phyloP scores from a whole-genome alignment of 2,888 invertebrate species.

The Eurytoma adleriae region DNA sequence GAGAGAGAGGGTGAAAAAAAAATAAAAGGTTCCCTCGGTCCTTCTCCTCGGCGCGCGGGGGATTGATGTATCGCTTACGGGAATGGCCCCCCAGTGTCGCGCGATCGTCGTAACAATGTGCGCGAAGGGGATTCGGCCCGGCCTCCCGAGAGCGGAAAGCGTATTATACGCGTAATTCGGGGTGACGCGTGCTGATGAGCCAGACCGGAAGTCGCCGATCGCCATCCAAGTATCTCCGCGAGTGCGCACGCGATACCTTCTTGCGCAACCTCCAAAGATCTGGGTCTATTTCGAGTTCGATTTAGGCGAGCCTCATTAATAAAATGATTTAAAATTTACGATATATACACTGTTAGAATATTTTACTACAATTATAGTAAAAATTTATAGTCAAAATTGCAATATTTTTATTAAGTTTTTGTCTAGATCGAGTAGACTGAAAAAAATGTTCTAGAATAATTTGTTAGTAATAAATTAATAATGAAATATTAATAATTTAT shows the following conservation, averaged over 20 bases:
- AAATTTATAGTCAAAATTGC: too few species aligned
- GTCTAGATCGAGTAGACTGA: too few species aligned
- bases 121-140: constrained; percentile 30
- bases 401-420: too few species aligned
- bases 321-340: too few species aligned
- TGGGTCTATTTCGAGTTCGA: too few species aligned
- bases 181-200: constrained; percentile 73
- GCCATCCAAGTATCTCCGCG: constrained; percentile 24
- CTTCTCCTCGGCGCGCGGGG: constrained; percentile 28
- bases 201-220: constrained; percentile 72
- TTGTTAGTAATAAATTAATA: too few species aligned
- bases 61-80: constrained; percentile 69
- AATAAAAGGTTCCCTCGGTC: constrained; percentile 26
- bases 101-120: constrained; percentile 1
- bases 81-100: constrained; percentile 57
- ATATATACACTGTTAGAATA: too few species aligned
- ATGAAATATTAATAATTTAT: too few species aligned
- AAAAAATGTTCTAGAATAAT: too few species aligned
- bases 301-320: too few species aligned
- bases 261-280: not conserved
- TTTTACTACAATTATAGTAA: too few species aligned
- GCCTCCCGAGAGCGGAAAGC: constrained; percentile 69
- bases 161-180: constrained; percentile 73
- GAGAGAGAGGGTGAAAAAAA: constrained; percentile 3
- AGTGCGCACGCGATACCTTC: too few species aligned